Conservation (phyloP, 2,797 vertebrate species). For the Mareca penelope region DNA sequence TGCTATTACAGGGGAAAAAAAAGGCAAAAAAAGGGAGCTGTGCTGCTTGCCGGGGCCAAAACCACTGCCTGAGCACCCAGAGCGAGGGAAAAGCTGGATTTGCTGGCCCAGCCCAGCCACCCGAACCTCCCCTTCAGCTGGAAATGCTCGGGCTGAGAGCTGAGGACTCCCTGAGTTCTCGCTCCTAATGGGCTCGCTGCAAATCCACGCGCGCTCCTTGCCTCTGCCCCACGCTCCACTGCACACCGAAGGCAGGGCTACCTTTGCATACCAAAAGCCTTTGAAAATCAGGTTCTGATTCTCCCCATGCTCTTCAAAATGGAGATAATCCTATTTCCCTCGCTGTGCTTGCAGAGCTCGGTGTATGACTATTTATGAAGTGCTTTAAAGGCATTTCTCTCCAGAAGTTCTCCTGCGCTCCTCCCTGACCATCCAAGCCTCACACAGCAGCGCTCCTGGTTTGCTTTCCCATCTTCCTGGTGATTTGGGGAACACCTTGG, state of each 20-base stretch:
- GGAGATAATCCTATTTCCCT: too few species aligned
- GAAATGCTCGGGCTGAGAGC: neutral
- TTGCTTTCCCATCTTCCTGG: neutral
- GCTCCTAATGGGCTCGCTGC: rapidly evolving
- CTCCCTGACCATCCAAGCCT: neutral
- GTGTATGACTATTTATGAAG: neutral
- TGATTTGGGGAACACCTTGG: neutral
- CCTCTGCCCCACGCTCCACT: neutral
- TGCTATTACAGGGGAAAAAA: neutral
- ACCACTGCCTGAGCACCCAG: neutral
- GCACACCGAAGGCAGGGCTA: neutral
- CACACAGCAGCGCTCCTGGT: rapidly evolving
- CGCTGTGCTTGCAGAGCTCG: neutral
- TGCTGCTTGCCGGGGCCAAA: neutral
- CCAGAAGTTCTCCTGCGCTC: too few species aligned
- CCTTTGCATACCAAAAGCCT: neutral
- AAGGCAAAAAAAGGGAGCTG: neutral
- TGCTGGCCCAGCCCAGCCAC: rapidly evolving
- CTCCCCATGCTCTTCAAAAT: neutral
- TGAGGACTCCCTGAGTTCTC: neutral
- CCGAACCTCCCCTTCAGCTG: neutral
- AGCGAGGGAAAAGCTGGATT: neutral
- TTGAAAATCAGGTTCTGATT: neutral
- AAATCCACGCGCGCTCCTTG: neutral
- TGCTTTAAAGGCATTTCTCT: neutral